Percentiles rank a stretch among this genome's conserved stretches.
Evolutionary conservation across 2,797 vertebrate species (phyloP).

Genomic region (Sebastes steindachneri): DNA sequence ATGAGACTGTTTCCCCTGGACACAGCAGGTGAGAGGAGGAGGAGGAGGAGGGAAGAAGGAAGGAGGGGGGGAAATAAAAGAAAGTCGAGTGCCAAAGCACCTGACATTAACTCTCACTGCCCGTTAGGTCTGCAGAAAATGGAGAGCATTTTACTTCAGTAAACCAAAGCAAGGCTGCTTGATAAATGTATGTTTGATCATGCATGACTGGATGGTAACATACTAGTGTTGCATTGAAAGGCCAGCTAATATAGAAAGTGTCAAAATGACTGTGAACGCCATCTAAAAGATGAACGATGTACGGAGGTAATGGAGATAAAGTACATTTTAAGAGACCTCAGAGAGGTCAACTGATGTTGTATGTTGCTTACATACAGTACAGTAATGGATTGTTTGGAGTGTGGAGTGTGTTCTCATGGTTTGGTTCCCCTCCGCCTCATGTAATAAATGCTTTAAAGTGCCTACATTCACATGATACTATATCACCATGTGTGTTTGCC

Average conservation of each 20-base stretch:
- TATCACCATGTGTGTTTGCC: neutral
- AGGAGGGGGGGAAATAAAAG: neutral
- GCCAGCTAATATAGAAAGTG: neutral
- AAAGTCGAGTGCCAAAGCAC: neutral
- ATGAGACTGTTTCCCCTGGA: neutral
- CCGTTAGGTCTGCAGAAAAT: slow-evolving; percentile 9
- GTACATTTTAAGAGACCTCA: neutral
- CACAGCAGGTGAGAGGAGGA: neutral
- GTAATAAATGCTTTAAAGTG: too few species aligned
- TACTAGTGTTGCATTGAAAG: neutral
- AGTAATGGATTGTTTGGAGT: neutral
- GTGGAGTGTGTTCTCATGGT: neutral
- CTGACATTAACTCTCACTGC: slow-evolving; percentile 23
- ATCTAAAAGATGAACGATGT: slow-evolving; percentile 10
- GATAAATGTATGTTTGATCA: slow-evolving; percentile 8
- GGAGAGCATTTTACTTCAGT: neutral
- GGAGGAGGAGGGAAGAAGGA: too few species aligned
- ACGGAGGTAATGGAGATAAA: neutral
- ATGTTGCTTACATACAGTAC: neutral
- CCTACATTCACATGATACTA: neutral
- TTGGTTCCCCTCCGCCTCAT: neutral
- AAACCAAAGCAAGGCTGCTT: slow-evolving; percentile 8
- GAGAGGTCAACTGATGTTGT: neutral
- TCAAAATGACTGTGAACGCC: neutral
- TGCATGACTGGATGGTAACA: neutral